A percentile compares a stretch with the other conserved stretches of the same genome.
These are phyloP conservation scores for Brachionus sp. DNA, from an alignment of 1,140 invertebrate species.

Conservation along the genomic window DNA sequence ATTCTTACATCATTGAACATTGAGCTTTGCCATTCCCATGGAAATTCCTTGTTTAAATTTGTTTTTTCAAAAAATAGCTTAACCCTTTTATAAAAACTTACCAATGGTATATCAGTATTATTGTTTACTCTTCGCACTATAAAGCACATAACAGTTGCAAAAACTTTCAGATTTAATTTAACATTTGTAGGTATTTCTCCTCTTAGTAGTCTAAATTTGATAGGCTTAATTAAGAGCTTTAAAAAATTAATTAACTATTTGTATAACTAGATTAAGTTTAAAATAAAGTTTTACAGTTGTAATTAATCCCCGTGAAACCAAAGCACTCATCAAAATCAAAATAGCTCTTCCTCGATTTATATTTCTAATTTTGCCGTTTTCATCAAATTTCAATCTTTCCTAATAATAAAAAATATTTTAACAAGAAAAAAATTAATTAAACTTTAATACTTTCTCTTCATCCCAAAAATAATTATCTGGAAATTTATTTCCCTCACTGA, in stretches of 20 bases:
- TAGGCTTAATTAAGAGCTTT: constrained; percentile 39
- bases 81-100: not conserved
- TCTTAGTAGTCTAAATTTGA: constrained; percentile 37
- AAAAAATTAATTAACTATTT: not conserved
- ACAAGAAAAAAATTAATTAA: not conserved
- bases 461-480: constrained; percentile 44
- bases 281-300: not conserved
- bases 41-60: constrained; percentile 11
- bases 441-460: not conserved
- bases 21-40: constrained; percentile 43
- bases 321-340: constrained; percentile 20
- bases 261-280: not conserved
- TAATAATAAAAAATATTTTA: not conserved
- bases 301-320: constrained; percentile 26
- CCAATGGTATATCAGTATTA: not conserved
- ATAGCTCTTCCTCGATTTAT: constrained; percentile 42
- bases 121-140: constrained; percentile 30
- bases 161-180: constrained; percentile 33
- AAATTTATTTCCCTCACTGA: constrained; percentile 41
- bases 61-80: not conserved
- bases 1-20: constrained; percentile 31
- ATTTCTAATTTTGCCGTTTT: constrained; percentile 42
- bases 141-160: constrained; percentile 32
- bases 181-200: not conserved
- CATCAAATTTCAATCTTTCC: constrained; percentile 41